These are phyloP conservation scores for Xyrichtys novacula DNA, from an alignment of 2,797 vertebrate species.

Conservation along the genomic window DNA sequence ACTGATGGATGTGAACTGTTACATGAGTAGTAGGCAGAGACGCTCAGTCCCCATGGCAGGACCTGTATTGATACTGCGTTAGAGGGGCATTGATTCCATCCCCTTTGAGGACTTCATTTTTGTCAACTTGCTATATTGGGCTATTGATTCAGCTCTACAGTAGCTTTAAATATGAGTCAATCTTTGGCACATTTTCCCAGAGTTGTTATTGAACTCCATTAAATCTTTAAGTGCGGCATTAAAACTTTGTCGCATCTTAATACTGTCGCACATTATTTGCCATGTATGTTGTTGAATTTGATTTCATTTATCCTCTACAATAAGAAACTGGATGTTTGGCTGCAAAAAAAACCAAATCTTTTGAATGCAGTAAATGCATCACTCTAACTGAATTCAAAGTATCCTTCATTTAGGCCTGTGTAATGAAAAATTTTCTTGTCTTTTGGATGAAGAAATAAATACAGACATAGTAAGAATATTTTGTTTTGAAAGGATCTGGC, in stretches of 20 bases:
- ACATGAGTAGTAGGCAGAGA: background rate
- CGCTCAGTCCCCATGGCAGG: background rate
- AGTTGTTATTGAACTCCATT: background rate
- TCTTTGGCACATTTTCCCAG: background rate
- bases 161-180: background rate
- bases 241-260: background rate
- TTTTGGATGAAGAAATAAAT: no score
- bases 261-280: background rate
- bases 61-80: background rate
- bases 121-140: background rate
- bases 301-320: background rate
- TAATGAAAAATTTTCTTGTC: no score
- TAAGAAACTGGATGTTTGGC: background rate
- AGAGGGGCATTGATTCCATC: background rate
- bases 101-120: background rate
- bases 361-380: background rate
- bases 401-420: background rate
- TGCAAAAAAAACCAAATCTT: background rate
- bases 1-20: background rate
- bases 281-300: no score
- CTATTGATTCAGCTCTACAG: background rate
- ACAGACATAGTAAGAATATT: no score
- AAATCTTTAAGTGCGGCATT: no score
- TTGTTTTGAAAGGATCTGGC: no score
- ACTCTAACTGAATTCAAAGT: background rate